Evolutionary conservation across 1,140 invertebrate species (phyloP), one percentile per base, ranked within the genome.

Genomic region (Hypothenemus hampei): DNA sequence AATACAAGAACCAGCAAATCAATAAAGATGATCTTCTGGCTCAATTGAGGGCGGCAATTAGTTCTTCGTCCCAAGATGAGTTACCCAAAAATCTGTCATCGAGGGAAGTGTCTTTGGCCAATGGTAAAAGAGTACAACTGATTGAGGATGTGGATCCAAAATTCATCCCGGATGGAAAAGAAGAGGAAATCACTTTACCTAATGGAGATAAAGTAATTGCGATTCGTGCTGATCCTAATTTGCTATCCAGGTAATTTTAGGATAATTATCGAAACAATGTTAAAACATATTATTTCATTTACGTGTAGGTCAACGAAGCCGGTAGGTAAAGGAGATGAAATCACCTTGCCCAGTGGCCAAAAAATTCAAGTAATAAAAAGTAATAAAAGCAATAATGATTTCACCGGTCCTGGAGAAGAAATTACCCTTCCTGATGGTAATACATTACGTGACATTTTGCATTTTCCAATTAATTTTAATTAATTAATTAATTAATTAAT

Each of bases 161-260:
- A 64, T 67, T 83, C 21, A 78, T 83, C 53, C 73, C 76, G 3
- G 73, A 75, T 23, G 77, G 77, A 3, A 71, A 67, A 58, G 62
- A 66, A 5, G 74, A 66, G 44, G 85, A 87, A 67, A 78, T 87
- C 23, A 78, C 83, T 35, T 63, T 87, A 18, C 80, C 82, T 1
- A 86, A 86, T 63, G 86, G 85, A 11, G 82, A 87, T 68, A 84
- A 83, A 62, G 79, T 86, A 26, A 84, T 83, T 66, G 77, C 87
- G 0, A 84, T 87, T 35, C 75, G 78, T 65, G 81, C 81, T 18
- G 75, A 76, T 5, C 78, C 82, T 4, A 81, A 80, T 61, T 67
- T 82, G 24, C 18, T 77, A 29, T 35, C 33, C 18, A 55, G 44
- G 52, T 47, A 47, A 40, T 13, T 3, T 29, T 11, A n/a, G n/a